Percentiles rank a stretch among this genome's conserved stretches.
Evolutionary conservation across 2,113 vertebrate species (phyloP).

Genomic region (Apus apus): DNA sequence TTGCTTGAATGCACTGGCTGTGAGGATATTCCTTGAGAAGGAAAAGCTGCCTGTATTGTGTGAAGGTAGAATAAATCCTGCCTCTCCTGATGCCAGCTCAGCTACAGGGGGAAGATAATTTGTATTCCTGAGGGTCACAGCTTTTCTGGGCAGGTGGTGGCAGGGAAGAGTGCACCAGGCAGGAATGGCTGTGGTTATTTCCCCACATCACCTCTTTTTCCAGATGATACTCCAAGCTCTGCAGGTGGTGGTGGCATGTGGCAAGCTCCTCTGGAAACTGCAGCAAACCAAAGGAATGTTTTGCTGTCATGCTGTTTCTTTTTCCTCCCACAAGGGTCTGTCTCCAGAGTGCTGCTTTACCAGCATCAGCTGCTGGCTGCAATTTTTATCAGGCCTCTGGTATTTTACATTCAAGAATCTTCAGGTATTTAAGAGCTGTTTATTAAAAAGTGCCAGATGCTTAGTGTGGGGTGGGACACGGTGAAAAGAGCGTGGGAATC

Average conservation of each 20-base stretch:
- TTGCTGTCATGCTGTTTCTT: conserved; percentile 10
- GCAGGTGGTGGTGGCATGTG: background rate
- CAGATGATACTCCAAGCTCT: background rate
- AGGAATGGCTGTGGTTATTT: background rate
- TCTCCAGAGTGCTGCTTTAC: conserved; percentile 52
- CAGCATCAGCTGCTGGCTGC: conserved; percentile 69
- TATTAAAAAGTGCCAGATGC: conserved; percentile 29
- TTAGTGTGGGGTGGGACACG: background rate
- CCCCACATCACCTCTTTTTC: background rate
- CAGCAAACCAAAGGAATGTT: background rate
- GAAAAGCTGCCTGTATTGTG: background rate
- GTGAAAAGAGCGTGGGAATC: background rate
- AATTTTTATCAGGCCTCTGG: conserved; percentile 63
- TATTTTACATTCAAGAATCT: conserved; percentile 61
- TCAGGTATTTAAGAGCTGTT: conserved; percentile 36
- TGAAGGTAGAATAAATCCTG: background rate
- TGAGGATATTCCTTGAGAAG: background rate
- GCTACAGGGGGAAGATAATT: background rate
- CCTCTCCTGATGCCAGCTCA: background rate
- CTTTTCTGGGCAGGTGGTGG: background rate
- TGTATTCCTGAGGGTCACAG: background rate
- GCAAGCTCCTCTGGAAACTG: conserved; percentile 26
- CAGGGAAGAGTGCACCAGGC: background rate
- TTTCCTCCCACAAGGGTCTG: background rate
- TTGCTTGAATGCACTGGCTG: background rate